A percentile compares a stretch with the other conserved stretches of the same genome.
Evolutionary conservation across 2,113 vertebrate species (phyloP).

Genomic region (Myiagra hebetior): DNA sequence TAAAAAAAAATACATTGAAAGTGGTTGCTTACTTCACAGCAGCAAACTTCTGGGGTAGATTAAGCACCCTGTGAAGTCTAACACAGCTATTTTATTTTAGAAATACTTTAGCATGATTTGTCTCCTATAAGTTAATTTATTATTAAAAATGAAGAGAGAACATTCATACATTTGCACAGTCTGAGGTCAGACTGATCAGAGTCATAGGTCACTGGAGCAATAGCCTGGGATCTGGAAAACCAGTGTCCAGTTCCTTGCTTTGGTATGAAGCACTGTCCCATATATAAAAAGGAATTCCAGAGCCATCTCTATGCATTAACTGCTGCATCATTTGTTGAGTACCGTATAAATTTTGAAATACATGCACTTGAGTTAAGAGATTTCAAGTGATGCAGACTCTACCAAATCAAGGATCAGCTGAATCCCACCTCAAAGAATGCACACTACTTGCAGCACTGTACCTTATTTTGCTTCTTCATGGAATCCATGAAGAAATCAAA

Average conservation of each 20-base stretch:
- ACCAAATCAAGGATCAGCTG: not conserved
- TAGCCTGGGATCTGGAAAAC: not conserved
- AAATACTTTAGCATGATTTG: not conserved
- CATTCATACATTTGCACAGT: not conserved
- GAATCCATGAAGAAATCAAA: not conserved
- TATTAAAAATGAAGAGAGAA: conserved; percentile 24
- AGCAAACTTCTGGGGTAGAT: not conserved
- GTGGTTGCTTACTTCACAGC: not conserved
- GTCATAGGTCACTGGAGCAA: not conserved
- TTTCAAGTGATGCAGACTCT: not conserved
- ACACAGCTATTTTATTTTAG: not conserved
- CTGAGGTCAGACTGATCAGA: not conserved
- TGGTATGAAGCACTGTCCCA: not conserved
- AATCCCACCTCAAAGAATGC: not conserved
- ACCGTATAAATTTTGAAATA: not conserved
- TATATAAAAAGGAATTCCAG: not conserved
- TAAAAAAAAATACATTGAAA: not conserved
- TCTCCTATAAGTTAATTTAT: not conserved
- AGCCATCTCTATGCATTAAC: not conserved
- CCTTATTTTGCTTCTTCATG: not conserved
- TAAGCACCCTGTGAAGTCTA: conserved; percentile 14
- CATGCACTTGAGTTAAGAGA: not conserved
- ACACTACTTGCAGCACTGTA: not conserved
- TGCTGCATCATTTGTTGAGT: not conserved
- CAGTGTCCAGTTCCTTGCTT: not conserved